phyloP scores from a whole-genome alignment of 2,113 vertebrate genomes.

The Otus sunia region DNA sequence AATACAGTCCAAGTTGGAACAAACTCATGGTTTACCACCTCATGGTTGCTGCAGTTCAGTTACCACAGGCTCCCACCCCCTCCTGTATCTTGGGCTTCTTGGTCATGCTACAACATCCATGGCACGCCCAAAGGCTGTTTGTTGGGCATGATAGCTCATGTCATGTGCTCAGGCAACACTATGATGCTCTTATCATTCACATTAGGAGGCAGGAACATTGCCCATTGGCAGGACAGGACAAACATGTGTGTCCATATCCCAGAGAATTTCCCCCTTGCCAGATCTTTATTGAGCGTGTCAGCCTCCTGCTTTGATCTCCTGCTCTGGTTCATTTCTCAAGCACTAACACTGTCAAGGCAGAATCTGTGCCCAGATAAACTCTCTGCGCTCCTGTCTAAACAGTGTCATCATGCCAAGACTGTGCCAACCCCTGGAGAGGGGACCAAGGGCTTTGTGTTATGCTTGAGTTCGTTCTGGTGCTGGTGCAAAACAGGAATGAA shows the following conservation, averaged over 20 bases:
- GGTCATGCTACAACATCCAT: conserved; percentile 48
- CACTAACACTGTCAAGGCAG: not conserved
- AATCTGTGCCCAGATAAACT: not conserved
- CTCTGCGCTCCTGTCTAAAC: not conserved
- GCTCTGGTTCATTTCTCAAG: conserved; percentile 24
- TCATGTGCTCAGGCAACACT: conserved; percentile 14
- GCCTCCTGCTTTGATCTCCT: conserved; percentile 32
- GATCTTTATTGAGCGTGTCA: not conserved
- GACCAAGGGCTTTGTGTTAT: not conserved
- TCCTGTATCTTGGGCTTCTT: conserved; percentile 32
- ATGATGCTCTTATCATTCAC: conserved; percentile 53
- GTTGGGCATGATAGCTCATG: conserved; percentile 49
- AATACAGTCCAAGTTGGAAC: conserved; percentile 62
- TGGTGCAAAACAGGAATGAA: not conserved
- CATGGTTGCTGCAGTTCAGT: conserved; percentile 23
- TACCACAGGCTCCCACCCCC: conserved; percentile 48
- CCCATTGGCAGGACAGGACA: conserved; percentile 60
- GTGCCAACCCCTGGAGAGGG: not conserved
- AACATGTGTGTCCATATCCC: conserved; percentile 46
- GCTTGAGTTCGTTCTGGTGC: not conserved
- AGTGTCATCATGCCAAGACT: not conserved
- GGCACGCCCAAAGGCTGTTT: conserved; percentile 33
- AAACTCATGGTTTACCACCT: conserved; percentile 44
- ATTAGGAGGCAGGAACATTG: conserved; percentile 54
- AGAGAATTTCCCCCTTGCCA: conserved; percentile 28